These are phyloP conservation scores for Apamea monoglypha DNA, from an alignment of 2,888 invertebrate species.

Conservation along the genomic window DNA sequence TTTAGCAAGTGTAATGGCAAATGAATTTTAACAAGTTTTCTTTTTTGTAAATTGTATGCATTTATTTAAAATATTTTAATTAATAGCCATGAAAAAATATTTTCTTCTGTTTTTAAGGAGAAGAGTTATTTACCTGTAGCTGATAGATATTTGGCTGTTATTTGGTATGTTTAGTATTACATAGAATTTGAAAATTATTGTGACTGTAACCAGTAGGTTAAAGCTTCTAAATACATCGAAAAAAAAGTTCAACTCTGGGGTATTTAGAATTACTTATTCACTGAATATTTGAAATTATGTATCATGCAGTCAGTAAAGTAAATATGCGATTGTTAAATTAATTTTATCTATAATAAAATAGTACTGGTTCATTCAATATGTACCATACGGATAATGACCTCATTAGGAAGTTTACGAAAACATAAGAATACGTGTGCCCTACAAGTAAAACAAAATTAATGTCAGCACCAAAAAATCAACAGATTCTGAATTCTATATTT, in stretches of 20 bases:
- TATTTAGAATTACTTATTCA: background rate
- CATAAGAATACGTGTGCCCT: constrained; percentile 7
- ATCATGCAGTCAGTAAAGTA: background rate
- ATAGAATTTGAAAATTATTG: background rate
- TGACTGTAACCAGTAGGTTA: background rate
- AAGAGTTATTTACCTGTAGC: background rate
- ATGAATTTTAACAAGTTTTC: too few species aligned
- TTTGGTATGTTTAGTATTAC: background rate
- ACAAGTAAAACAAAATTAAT: constrained; percentile 27
- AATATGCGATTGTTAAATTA: background rate
- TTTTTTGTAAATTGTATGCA: background rate
- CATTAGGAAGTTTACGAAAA: background rate
- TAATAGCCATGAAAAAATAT: background rate
- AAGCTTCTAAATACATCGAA: background rate
- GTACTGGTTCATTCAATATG: background rate
- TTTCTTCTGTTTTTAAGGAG: background rate
- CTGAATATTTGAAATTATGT: background rate
- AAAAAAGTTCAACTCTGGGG: background rate
- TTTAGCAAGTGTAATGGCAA: background rate
- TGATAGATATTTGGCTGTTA: background rate
- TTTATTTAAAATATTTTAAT: background rate
- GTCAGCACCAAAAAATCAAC: constrained; percentile 19
- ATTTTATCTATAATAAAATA: background rate
- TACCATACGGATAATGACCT: constrained; percentile 18
- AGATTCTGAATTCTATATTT: constrained; percentile 32